phyloP scores from a whole-genome alignment of 2,888 invertebrate genomes.

The Patella caerulea region DNA sequence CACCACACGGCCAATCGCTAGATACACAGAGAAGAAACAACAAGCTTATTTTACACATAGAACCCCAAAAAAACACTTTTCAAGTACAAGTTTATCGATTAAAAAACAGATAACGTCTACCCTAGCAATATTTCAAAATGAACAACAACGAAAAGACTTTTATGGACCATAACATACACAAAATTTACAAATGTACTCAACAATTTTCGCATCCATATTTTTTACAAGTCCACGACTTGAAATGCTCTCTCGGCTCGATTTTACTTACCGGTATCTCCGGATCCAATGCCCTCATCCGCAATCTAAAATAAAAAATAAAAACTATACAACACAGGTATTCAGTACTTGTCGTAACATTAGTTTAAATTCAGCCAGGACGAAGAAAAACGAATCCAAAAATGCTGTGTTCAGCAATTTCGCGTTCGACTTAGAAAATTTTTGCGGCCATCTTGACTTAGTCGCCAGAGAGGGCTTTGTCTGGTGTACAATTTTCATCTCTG shows the following conservation, averaged over 20 bases:
- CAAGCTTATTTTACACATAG: too few relatives aligned
- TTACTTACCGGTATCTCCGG: slow-evolving; percentile 29
- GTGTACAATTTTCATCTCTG: slow-evolving; percentile 12
- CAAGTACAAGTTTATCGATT: too few relatives aligned
- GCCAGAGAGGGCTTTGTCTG: slow-evolving; percentile 40
- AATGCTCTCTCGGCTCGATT: slow-evolving; percentile 12
- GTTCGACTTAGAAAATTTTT: slow-evolving; percentile 62
- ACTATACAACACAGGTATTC: slow-evolving; percentile 8
- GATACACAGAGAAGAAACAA: too few relatives aligned
- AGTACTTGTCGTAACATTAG: not conserved
- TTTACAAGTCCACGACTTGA: slow-evolving; percentile 11
- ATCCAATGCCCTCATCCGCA: slow-evolving; percentile 14
- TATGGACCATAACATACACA: too few relatives aligned
- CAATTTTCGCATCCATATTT: slow-evolving; percentile 15
- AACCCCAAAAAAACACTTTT: too few relatives aligned
- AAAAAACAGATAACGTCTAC: too few relatives aligned
- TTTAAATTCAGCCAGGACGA: not conserved
- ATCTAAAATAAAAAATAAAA: slow-evolving; percentile 35
- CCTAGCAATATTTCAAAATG: too few relatives aligned
- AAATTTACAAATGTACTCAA: not conserved
- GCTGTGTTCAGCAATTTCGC: slow-evolving; percentile 29
- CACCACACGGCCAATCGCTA: too few relatives aligned
- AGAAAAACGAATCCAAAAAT: slow-evolving; percentile 28
- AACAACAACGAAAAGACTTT: too few relatives aligned
- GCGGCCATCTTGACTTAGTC: slow-evolving; percentile 66